These are phyloP conservation scores for Cantharis flavilabris DNA, from an alignment of 2,888 invertebrate species.

Conservation along the genomic window DNA sequence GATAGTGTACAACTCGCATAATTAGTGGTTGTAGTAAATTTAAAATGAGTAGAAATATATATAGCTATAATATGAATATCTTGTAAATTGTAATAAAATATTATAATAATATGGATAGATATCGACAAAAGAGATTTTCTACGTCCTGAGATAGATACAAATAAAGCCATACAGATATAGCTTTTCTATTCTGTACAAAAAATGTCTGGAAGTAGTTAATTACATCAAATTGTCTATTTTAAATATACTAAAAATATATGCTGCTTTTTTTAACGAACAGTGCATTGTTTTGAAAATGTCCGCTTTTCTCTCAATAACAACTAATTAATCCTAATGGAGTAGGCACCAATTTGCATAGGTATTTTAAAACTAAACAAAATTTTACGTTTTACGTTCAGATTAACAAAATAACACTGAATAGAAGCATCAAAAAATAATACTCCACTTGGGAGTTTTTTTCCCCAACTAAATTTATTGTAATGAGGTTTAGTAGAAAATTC, in stretches of 20 bases:
- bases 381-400: no score
- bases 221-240: background rate
- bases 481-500: background rate
- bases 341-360: background rate
- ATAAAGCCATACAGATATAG: background rate
- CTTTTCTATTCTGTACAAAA: background rate
- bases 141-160: background rate
- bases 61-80: background rate
- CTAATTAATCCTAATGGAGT: background rate
- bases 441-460: background rate
- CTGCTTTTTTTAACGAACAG: background rate
- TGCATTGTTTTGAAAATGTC: background rate
- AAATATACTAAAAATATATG: background rate
- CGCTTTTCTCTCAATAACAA: background rate
- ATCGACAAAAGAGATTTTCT: background rate
- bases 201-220: background rate
- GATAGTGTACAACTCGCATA: background rate
- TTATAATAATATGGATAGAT: no score
- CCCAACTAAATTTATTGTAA: background rate
- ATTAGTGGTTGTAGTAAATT: background rate
- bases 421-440: background rate
- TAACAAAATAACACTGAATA: background rate
- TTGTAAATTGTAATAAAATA: background rate
- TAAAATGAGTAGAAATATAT: background rate
- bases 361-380: background rate